Evolutionary conservation across 64 coral and sea anemone genomes (phyloP).

Genomic region (Dendrophyllia cribrosa): DNA sequence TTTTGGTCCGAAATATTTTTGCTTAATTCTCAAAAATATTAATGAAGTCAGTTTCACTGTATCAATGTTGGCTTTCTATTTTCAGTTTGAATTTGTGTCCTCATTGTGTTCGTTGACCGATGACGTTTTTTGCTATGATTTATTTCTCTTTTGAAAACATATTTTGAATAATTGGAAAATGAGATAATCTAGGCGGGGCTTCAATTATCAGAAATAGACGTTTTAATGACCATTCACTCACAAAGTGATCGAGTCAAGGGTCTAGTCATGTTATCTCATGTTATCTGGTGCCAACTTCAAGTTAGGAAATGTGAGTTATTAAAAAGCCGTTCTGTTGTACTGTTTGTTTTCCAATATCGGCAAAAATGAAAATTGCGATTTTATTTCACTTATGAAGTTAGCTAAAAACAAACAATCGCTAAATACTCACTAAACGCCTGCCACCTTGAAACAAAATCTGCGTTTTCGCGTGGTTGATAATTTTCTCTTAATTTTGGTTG

Average conservation of each 20-base stretch:
- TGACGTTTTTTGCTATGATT: neutral
- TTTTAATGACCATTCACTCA: neutral
- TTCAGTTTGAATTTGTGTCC: neutral
- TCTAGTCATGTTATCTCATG: too few species aligned
- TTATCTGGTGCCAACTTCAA: too few species aligned
- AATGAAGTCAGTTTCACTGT: too few species aligned
- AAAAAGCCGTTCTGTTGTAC: too few species aligned
- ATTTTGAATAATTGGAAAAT: constrained; percentile 13
- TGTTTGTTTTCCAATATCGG: too few species aligned
- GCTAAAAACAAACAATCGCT: too few species aligned
- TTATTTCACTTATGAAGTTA: too few species aligned
- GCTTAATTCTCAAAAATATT: neutral
- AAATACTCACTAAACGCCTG: neutral
- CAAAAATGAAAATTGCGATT: too few species aligned
- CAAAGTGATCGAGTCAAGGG: too few species aligned
- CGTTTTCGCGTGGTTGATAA: neutral
- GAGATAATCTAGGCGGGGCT: neutral
- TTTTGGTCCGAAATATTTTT: neutral
- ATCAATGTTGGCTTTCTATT: neutral
- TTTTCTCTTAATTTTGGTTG: constrained; percentile 5
- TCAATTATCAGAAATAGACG: constrained; percentile 3
- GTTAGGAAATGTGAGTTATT: too few species aligned
- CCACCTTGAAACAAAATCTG: neutral
- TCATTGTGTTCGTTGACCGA: neutral
- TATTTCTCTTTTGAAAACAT: neutral